Percentiles rank a stretch among this genome's conserved stretches.
These are phyloP conservation scores for Spilarctia lutea DNA, from an alignment of 2,888 invertebrate species.

Conservation along the genomic window DNA sequence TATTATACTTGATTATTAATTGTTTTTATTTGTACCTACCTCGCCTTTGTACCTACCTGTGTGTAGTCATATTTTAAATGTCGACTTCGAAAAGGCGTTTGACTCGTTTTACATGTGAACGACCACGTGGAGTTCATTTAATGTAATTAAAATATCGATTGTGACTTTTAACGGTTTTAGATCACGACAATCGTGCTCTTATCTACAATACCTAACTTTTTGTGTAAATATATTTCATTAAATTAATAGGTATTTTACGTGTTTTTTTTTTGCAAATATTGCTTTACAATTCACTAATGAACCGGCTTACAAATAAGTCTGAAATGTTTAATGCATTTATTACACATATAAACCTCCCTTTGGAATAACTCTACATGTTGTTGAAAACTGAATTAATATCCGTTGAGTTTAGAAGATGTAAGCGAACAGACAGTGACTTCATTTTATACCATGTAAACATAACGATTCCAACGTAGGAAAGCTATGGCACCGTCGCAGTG, in stretches of 20 bases:
- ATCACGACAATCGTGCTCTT: background rate
- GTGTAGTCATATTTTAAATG: background rate
- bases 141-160: background rate
- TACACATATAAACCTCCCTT: too few relatives aligned
- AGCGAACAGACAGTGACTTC: too few relatives aligned
- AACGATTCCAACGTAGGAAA: too few relatives aligned
- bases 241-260: background rate
- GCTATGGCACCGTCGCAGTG: too few relatives aligned
- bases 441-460: too few relatives aligned
- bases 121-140: background rate
- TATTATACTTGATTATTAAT: background rate
- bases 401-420: too few relatives aligned
- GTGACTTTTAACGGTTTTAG: background rate
- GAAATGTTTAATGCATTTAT: too few relatives aligned
- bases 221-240: background rate
- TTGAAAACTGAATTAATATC: too few relatives aligned
- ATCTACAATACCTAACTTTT: background rate
- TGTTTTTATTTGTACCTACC: background rate
- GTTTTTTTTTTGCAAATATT: background rate
- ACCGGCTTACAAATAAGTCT: too few relatives aligned
- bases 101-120: background rate
- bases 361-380: too few relatives aligned
- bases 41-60: background rate
- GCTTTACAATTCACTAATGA: background rate
- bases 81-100: background rate